Evolutionary conservation across 1,140 invertebrate species (phyloP).

Genomic region (Heliconius hewitsoni): DNA sequence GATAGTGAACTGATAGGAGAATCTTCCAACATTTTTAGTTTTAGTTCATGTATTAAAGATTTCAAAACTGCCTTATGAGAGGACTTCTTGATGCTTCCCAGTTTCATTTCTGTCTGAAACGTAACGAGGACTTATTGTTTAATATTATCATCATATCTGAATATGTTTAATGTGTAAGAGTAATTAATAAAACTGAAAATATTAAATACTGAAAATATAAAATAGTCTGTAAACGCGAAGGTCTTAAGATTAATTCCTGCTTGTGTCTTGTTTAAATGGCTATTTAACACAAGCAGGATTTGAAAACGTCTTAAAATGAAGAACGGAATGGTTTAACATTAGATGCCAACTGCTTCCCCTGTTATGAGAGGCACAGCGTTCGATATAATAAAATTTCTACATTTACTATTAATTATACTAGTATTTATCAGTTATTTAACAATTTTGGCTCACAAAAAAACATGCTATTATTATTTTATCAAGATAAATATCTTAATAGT

Average conservation of each 20-base stretch:
- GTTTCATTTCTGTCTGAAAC: slow-evolving; percentile 75
- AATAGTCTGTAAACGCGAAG: not conserved
- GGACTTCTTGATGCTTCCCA: slow-evolving; percentile 56
- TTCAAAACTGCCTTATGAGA: slow-evolving; percentile 45
- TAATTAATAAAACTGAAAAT: not conserved
- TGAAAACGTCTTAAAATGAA: no score
- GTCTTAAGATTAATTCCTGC: not conserved
- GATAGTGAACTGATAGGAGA: slow-evolving; percentile 56
- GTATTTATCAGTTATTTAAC: no score
- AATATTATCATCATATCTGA: not conserved
- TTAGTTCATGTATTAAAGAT: slow-evolving; percentile 54
- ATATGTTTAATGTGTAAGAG: not conserved
- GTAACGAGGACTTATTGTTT: slow-evolving; percentile 7
- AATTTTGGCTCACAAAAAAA: no score
- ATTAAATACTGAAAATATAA: not conserved
- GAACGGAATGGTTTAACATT: no score
- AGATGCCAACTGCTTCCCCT: no score
- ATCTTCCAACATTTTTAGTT: slow-evolving; percentile 49
- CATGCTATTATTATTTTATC: no score
- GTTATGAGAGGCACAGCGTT: no score
- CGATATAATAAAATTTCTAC: no score
- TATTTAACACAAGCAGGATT: not conserved
- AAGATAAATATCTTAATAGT: no score
- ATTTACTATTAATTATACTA: no score
- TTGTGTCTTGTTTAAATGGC: not conserved